phyloP scores from a whole-genome alignment of 2,113 vertebrate genomes.

The Dasyornis broadbenti region DNA sequence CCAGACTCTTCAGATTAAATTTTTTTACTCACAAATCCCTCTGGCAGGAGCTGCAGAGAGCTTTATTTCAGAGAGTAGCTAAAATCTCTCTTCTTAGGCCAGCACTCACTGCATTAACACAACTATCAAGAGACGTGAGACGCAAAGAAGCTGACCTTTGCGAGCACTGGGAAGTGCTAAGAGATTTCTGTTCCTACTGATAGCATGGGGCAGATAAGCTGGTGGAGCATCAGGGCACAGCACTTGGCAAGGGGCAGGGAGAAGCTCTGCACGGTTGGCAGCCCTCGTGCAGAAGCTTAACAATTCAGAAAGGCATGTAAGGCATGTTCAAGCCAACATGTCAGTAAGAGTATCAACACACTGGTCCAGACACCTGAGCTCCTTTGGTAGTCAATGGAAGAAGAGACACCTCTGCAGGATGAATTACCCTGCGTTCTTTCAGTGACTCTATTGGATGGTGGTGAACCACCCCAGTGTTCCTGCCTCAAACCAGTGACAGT shows the following conservation, averaged over 20 bases:
- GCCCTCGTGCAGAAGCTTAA: not conserved
- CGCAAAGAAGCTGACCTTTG: not conserved
- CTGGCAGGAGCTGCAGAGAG: not conserved
- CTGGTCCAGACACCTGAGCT: not conserved
- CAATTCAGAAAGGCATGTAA: not conserved
- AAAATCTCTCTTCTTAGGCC: not conserved
- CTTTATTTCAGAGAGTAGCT: not conserved
- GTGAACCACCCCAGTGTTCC: not conserved
- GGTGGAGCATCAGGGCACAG: not conserved
- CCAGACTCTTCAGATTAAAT: not conserved
- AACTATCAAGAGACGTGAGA: not conserved
- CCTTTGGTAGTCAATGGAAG: not conserved
- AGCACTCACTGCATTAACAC: not conserved
- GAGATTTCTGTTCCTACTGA: not conserved
- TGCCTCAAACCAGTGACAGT: not conserved
- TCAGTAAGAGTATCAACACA: fast-evolving
- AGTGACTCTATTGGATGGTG: not conserved
- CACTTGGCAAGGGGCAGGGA: not conserved
- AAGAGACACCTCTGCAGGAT: not conserved
- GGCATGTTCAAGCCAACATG: fast-evolving
- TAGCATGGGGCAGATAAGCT: not conserved
- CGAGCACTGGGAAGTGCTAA: not conserved
- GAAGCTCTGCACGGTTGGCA: not conserved
- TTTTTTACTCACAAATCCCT: not conserved
- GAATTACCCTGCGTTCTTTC: not conserved